Evolutionary conservation across 2,797 vertebrate species (phyloP).

Genomic region (Uromys caudimaculatus): DNA sequence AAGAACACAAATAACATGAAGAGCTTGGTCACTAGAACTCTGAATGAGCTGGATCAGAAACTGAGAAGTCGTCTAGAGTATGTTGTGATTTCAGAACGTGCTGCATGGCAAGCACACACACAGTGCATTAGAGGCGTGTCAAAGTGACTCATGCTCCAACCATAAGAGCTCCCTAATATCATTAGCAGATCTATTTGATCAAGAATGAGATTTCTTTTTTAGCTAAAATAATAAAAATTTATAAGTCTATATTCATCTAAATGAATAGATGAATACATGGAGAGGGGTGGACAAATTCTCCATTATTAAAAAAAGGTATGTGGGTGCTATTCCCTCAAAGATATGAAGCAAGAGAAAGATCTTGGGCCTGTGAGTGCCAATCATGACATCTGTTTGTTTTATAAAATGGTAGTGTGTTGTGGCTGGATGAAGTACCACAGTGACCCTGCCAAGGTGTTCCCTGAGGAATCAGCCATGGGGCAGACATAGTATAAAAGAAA

Average conservation of each 20-base stretch:
- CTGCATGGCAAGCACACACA: rapidly evolving
- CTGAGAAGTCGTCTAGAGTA: background rate
- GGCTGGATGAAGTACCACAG: background rate
- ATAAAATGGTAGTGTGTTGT: background rate
- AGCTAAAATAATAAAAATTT: background rate
- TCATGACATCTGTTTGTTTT: background rate
- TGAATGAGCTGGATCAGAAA: background rate
- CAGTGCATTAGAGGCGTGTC: background rate
- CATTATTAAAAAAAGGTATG: background rate
- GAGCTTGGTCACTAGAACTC: background rate
- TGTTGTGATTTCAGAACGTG: background rate
- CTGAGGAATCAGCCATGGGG: background rate
- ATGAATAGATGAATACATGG: background rate
- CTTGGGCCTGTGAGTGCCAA: background rate
- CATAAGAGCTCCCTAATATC: background rate
- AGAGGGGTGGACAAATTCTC: background rate
- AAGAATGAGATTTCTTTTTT: background rate
- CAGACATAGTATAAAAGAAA: background rate
- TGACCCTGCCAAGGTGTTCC: background rate
- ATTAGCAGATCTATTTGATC: background rate
- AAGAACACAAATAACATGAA: background rate
- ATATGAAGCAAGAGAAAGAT: background rate
- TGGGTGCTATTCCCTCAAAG: background rate
- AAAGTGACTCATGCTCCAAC: background rate
- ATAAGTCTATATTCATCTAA: background rate